Evolutionary conservation across 2,113 vertebrate species (phyloP), one percentile per base, ranked within the genome.

Genomic region (Dascyllus trimaculatus): DNA sequence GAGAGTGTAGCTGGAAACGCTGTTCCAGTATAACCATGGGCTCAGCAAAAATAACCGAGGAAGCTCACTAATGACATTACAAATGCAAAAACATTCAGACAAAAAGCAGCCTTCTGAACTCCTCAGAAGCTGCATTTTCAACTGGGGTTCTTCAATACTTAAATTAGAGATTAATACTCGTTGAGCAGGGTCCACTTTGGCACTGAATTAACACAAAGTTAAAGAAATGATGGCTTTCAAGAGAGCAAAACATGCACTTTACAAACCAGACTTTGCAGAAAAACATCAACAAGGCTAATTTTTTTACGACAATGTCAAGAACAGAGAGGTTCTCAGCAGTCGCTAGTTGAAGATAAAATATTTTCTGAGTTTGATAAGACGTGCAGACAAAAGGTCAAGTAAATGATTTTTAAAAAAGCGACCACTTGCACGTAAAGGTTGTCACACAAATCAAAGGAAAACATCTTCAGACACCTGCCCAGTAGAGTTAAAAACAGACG

Each of bases 11-110:
- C 49, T 49, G 19, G 24, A 43, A 73, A 53, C 48, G 21, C 26
- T 26, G 51, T 22, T 66, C 43, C 73, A 51, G 45, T n/a, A 29
- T 3, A 57, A 61, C 4, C 6, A 4, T 13, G 43, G 21, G 49
- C 38, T 62, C 59, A 66, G 29, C n/a, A 64, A 56, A 71, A 70
- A 62, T 7, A 51, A 52, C 35, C 53, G 54, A 25, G 58, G 51
- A 35, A 53, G 14, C 40, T 29, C 24, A 63, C 43, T 46, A 66
- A 74, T 49, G 26, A 38, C 43, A 46, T 78, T 78, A 71, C 1
- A 69, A 8, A 69, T 49, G 58, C 18, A 63, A 63, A 62, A 52
- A 38, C 21, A 53, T 52, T 21, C 24, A 6, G 26, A 29, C 29
- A 68, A 53, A 74, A 38, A 40, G 45, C 17, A 4, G 24, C 17